Base-by-base conservation (phyloP, 2,113 vertebrate species). In the Empidonax traillii region DNA sequence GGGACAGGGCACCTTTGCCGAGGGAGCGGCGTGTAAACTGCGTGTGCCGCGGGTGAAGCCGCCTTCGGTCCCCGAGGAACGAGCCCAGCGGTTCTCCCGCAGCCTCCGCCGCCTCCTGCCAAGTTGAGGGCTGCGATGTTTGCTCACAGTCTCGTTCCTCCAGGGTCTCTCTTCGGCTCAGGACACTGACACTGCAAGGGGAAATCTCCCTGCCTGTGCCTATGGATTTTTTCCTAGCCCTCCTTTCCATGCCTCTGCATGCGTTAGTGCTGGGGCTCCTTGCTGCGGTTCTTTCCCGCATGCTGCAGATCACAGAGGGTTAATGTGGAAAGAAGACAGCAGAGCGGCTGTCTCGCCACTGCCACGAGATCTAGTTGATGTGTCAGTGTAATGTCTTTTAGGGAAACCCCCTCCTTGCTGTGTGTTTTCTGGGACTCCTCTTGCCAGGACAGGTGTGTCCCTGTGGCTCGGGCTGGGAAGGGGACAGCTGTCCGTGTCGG, bases 401-500 rank as follows among this genome's bases (percentile, higher is more conserved):
- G 11, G 17, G 35, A 47, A 85, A 33, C 24, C 22, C 14, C 8
- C 33, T 74, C 15, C 12, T 12, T 8, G 43, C 6, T 7, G 19
- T 14, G 53, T 41, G 14, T 31, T 73, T 49, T 14, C 28, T 53
- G 80, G 37, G 35, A 14, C 8, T 8, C 3, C 5, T 31, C 22
- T 10, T n/a, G 35, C 25, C 9, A 3, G 16, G 76, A 25, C 81
- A 63, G 63, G 52, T 52, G 61, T 9, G 47, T 24, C 21, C 19
- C 65, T 21, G 35, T 9, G 49, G 72, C 69, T 53, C 1, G 4
- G 66, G 65, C 47, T 30, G 73, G 35, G 62, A 25, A 30, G 51
- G 49, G 23, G 5, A 3, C 52, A 14, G 20, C 51, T 74, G 6
- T 0, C 5, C 0, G 3, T 18, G 74, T 30, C 1, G 16, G 27